phyloP scores from a whole-genome alignment of 2,113 vertebrate genomes.

The Oxygymnocypris stewartii region DNA sequence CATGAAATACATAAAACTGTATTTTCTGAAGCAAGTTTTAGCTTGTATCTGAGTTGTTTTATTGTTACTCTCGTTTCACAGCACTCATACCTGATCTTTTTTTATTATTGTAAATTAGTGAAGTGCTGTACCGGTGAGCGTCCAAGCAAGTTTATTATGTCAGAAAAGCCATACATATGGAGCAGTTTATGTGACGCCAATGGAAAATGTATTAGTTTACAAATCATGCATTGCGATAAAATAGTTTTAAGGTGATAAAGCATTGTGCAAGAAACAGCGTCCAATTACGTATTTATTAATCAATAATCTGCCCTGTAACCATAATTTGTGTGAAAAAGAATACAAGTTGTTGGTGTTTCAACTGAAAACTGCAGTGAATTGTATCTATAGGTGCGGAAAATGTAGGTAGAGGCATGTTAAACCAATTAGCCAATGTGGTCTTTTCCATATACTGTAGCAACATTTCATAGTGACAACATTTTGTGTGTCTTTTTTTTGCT shows the following conservation, averaged over 20 bases:
- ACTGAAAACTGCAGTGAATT: not conserved
- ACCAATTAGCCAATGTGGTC: not conserved
- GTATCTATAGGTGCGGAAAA: not conserved
- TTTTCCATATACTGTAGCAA: not conserved
- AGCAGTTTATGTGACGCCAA: not conserved
- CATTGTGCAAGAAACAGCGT: not conserved
- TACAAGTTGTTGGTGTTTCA: not conserved
- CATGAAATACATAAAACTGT: not conserved
- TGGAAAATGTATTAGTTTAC: not conserved
- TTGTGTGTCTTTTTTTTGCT: not conserved
- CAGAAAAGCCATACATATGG: not conserved
- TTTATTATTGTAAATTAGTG: not conserved
- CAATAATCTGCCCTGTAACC: not conserved
- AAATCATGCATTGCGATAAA: no score
- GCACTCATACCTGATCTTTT: no score
- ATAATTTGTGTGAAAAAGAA: not conserved
- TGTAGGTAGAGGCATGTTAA: not conserved
- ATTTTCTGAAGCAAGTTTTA: not conserved
- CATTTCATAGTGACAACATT: not conserved
- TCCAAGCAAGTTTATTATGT: not conserved
- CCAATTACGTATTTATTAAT: not conserved
- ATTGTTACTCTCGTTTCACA: no score
- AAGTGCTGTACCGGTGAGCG: not conserved
- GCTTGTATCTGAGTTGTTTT: no score
- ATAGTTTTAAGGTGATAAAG: not conserved